Percentiles rank a stretch among this genome's conserved stretches.
These are phyloP conservation scores for Mobula hypostoma DNA, from an alignment of 2,113 vertebrate genomes.

Conservation along the genomic window DNA sequence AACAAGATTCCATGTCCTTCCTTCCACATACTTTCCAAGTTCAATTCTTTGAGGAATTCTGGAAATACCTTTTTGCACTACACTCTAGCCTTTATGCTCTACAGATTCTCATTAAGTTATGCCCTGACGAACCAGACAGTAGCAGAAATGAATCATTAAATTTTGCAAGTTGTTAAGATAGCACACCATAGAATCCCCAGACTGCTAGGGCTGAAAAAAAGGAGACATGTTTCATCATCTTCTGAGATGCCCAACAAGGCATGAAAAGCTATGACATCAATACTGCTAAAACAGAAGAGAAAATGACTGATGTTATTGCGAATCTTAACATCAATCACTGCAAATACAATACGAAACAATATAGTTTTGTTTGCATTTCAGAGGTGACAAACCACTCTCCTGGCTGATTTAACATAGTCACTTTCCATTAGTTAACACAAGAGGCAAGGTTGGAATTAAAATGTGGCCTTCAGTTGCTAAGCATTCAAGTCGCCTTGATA, in stretches of 20 bases:
- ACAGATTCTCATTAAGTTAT: conserved; percentile 80
- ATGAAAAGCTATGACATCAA: conserved; percentile 99
- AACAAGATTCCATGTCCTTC: conserved; percentile 32
- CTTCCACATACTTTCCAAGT: not conserved
- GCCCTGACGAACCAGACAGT: conserved; percentile 69
- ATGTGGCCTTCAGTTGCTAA: conserved; percentile 93
- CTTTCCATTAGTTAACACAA: conserved; percentile 97
- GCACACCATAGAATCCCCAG: conserved; percentile 55
- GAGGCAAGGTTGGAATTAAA: conserved; percentile 96
- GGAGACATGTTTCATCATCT: conserved; percentile 66
- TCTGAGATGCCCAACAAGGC: conserved; percentile 82
- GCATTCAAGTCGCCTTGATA: conserved; percentile 98
- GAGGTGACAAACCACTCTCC: conserved; percentile 96
- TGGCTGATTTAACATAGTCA: conserved; percentile 95
- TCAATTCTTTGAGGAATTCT: conserved; percentile 19
- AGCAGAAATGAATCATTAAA: conserved; percentile 77
- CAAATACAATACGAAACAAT: conserved; percentile 86
- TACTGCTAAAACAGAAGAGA: conserved; percentile 82
- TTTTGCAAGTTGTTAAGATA: conserved; percentile 66
- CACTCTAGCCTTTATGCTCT: conserved; percentile 51
- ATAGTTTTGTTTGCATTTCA: conserved; percentile 97
- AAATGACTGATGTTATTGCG: conserved; percentile 97
- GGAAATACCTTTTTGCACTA: not conserved
- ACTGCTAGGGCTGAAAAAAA: conserved; percentile 74
- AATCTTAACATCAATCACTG: conserved; percentile 84